Percentiles rank a stretch among this genome's conserved stretches.
phyloP scores from a whole-genome alignment of 2,797 vertebrate species.

The Momotus momota region DNA sequence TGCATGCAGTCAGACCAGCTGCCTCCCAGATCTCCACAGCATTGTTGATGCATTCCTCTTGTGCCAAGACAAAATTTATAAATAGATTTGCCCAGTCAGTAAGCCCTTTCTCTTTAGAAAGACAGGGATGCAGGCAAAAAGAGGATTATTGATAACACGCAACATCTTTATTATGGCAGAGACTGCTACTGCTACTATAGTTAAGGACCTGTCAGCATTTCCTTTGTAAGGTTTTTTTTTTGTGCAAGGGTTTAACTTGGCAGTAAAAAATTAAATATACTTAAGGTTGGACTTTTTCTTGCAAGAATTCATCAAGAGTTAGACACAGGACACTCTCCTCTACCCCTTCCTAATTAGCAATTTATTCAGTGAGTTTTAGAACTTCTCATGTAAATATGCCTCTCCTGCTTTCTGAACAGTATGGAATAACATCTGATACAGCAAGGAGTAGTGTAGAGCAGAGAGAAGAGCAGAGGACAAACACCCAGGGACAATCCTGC shows the following conservation, averaged over 20 bases:
- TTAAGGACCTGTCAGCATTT: slow-evolving; percentile 70
- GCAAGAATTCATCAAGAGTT: slow-evolving; percentile 20
- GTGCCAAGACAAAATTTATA: slow-evolving; percentile 74
- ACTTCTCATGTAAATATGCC: neutral
- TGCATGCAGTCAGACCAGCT: slow-evolving; percentile 13
- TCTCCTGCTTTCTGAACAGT: neutral
- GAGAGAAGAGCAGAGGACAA: neutral
- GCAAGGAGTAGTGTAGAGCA: neutral
- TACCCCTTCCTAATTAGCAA: slow-evolving; percentile 10
- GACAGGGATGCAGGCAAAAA: slow-evolving; percentile 70
- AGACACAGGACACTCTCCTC: neutral
- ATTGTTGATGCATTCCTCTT: slow-evolving; percentile 36
- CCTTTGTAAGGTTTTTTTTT: slow-evolving; percentile 48
- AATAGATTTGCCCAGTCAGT: slow-evolving; percentile 77
- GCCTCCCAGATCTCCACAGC: slow-evolving; percentile 41
- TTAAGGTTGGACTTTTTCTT: slow-evolving; percentile 32
- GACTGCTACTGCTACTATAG: slow-evolving; percentile 44
- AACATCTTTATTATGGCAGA: slow-evolving; percentile 62
- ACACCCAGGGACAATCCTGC: neutral
- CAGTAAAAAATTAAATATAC: slow-evolving; percentile 61
- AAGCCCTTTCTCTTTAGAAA: slow-evolving; percentile 71
- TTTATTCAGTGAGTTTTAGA: neutral
- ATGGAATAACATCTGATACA: neutral
- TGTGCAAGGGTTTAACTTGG: slow-evolving; percentile 52
- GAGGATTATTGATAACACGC: slow-evolving; percentile 74